Percentiles rank a stretch among this genome's conserved stretches.
Evolutionary conservation across 2,797 vertebrate species (phyloP).

Genomic region (Macropus fuliginosus): DNA sequence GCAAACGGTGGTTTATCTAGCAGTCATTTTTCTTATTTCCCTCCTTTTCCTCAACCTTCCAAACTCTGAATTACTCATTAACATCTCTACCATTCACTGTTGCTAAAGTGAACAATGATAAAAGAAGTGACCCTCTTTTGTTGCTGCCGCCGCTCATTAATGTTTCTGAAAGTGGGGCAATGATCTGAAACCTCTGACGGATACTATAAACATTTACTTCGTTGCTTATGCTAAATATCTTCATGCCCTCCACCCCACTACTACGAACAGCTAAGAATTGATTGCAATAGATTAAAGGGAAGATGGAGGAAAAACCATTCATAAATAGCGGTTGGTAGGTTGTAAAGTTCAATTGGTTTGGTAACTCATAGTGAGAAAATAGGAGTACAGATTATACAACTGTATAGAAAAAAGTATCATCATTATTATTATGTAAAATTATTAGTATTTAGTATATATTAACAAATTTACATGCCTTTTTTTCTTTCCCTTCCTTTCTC

Average conservation of each 20-base stretch:
- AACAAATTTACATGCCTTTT: constrained; percentile 6
- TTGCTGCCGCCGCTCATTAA: not conserved
- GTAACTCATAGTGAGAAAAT: not conserved
- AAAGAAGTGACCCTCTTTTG: not conserved
- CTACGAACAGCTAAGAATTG: constrained; percentile 11
- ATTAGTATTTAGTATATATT: not conserved
- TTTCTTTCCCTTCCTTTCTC: constrained; percentile 61
- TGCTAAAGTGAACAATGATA: not conserved
- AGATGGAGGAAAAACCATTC: not conserved
- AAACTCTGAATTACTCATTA: constrained; percentile 36
- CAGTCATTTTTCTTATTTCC: not conserved
- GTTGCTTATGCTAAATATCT: not conserved
- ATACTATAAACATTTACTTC: not conserved
- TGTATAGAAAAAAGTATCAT: not conserved
- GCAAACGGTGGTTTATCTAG: constrained; percentile 1
- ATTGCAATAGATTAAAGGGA: not conserved
- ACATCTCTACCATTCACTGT: constrained; percentile 11
- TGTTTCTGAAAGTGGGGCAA: constrained; percentile 3
- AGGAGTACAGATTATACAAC: not conserved
- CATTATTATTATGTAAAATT: not conserved
- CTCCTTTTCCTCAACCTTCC: not conserved
- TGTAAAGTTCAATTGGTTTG: not conserved
- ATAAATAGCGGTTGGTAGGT: not conserved
- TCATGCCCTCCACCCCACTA: not conserved
- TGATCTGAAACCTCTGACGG: not conserved